Base-by-base conservation (phyloP, 2,888 invertebrate species). In the Loripinus fragilis region DNA sequence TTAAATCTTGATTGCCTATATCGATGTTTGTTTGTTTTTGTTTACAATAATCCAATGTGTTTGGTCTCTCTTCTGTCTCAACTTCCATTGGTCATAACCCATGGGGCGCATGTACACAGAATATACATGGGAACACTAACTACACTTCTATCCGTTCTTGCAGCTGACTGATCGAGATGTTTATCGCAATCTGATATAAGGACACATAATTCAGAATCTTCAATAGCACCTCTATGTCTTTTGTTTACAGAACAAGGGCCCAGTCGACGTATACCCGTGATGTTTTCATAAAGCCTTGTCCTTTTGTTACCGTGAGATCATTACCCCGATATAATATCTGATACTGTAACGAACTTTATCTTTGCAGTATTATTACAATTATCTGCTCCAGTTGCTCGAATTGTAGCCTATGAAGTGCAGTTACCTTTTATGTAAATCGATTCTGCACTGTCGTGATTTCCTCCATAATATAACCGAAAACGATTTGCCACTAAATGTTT, bases 1-100 rank as follows among this genome's bases (percentile, higher is more conserved):
- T 12, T 7, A 38, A 28, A 67, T 41, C 67, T 60, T 45, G 67
- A 67, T 67, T 3, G 28, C 67, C 45, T 23, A 42, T 28, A 23
- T 42, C 25, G 67, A 42, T 67, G 42, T 67, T 67, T 25, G 67
- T 67, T 67, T 67, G 23, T 65, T 30, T 15, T 67, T 67, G 67
- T 45, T 67, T 67, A 38, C 3, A 42, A 67, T 67, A 42, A 45
- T 67, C 67, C 28, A 41, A 42, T 38, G 7, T 41, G n/a, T 67
- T 67, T 15, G 38, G 25, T 33, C 38, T 8, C 10, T 41, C 33
- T 38, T 67, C n/a, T 20, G 10, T 42, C 41, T 28, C 42, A 15
- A 41, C 67, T 45, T 67, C 67, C 67, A 67, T 67, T 67, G 41
- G 23, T 10, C 33, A 17, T 20, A 33, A 17, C 33, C 60, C 60